These are phyloP conservation scores for Ariolimax columbianus DNA, from an alignment of 2,888 invertebrate species.

Conservation along the genomic window DNA sequence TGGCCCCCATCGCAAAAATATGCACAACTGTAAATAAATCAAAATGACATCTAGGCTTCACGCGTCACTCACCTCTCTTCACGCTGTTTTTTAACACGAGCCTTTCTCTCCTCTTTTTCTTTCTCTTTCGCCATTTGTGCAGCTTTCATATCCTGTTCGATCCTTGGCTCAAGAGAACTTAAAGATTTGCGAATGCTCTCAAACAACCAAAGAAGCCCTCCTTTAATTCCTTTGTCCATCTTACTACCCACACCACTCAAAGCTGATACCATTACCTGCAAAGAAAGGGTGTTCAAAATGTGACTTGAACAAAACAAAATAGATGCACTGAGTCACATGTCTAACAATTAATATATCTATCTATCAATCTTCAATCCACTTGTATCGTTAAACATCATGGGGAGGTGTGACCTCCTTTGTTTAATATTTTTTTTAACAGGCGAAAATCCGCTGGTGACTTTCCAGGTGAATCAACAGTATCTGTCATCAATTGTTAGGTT, in stretches of 20 bases:
- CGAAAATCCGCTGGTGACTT: too few species aligned
- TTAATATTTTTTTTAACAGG: too few species aligned
- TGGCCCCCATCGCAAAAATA: too few species aligned
- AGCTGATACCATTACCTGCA: slow-evolving; percentile 81
- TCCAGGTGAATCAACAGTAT: too few species aligned
- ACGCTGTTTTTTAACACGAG: slow-evolving; percentile 78
- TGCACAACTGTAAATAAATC: neutral
- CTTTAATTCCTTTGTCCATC: slow-evolving; percentile 83
- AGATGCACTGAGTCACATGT: too few species aligned
- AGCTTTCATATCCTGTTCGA: slow-evolving; percentile 83
- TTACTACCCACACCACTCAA: slow-evolving; percentile 80
- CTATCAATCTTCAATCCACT: too few species aligned
- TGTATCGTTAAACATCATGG: too few species aligned
- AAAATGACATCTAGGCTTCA: neutral
- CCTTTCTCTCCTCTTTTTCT: slow-evolving; percentile 80
- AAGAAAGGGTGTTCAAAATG: neutral
- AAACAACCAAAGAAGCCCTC: slow-evolving; percentile 83
- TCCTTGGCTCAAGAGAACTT: slow-evolving; percentile 83
- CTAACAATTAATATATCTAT: too few species aligned
- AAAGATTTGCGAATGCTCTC: slow-evolving; percentile 85
- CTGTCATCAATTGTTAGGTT: too few species aligned
- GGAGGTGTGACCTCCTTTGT: too few species aligned
- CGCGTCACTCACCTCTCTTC: slow-evolving; percentile 70
- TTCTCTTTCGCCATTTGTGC: slow-evolving; percentile 79
- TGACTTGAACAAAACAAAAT: too few species aligned